Evolutionary conservation across 30 jellyfish, hydroid and myxozoan genomes (phyloP).

Genomic region (Hydractinia symbiolongicarpus): DNA sequence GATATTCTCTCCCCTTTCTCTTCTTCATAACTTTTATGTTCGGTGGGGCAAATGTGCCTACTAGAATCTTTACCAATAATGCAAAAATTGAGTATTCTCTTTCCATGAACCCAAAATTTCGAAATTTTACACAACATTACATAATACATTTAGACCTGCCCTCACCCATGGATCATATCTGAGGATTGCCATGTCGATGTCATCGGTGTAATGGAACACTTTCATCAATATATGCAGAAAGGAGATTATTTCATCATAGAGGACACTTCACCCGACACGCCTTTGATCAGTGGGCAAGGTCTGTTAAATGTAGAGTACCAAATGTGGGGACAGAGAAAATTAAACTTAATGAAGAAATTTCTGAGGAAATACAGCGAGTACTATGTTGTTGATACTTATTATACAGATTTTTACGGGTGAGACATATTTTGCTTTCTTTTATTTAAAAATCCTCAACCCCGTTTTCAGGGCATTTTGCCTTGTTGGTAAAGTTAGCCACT

Average conservation of each 20-base stretch:
- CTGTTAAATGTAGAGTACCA: conserved; percentile 39
- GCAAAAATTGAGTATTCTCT: too few species aligned
- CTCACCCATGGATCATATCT: conserved; percentile 77
- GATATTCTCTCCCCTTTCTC: too few species aligned
- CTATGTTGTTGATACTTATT: conserved; percentile 53
- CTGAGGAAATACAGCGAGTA: conserved; percentile 25
- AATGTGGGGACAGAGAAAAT: conserved; percentile 49
- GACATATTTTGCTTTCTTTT: background rate
- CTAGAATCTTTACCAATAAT: too few species aligned
- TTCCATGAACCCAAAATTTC: too few species aligned
- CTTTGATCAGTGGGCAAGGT: conserved; percentile 62
- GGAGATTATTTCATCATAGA: conserved; percentile 80
- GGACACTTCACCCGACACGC: conserved; percentile 75
- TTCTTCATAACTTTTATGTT: too few species aligned
- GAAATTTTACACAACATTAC: background rate
- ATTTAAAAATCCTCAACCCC: too few species aligned
- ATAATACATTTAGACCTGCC: conserved; percentile 17
- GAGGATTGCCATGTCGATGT: conserved; percentile 82
- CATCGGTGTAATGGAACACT: conserved; percentile 62
- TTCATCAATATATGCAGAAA: conserved; percentile 50
- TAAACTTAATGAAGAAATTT: conserved; percentile 24
- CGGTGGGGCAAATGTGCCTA: too few species aligned
- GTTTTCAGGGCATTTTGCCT: too few species aligned
- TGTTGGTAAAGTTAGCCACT: too few species aligned
- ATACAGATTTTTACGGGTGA: conserved; percentile 71